These are phyloP conservation scores for Anabacerthia variegaticeps DNA, from an alignment of 2,797 vertebrate genomes.

Conservation along the genomic window DNA sequence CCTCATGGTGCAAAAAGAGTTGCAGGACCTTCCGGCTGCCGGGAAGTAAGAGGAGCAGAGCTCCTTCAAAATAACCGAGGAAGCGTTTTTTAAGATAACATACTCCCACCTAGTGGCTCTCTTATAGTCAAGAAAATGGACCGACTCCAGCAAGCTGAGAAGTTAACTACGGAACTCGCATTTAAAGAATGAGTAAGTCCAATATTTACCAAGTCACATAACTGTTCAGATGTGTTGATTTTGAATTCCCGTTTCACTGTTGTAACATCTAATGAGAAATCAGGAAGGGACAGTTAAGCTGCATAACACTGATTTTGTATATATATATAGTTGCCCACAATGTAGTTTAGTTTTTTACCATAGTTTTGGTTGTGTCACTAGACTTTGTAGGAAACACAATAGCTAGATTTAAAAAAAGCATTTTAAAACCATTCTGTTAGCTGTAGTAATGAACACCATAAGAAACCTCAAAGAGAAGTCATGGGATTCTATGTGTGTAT, in stretches of 20 bases:
- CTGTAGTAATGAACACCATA: background rate
- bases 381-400: background rate
- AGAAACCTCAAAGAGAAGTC: background rate
- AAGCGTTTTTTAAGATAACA: background rate
- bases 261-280: background rate
- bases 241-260: background rate
- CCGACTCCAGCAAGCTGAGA: background rate
- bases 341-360: background rate
- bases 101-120: slow-evolving; percentile 59
- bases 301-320: background rate
- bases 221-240: background rate
- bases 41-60: background rate
- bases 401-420: background rate
- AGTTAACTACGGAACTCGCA: accelerated
- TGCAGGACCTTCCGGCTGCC: background rate
- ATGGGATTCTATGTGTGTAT: background rate
- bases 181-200: background rate
- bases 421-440: background rate
- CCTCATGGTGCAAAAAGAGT: accelerated
- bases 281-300: background rate
- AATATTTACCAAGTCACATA: background rate
- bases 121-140: background rate
- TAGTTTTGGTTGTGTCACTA: background rate
- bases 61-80: background rate
- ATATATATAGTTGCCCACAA: background rate